phyloP scores from a whole-genome alignment of 92 coral and sea anemone genomes.

The Diadumene lineata region DNA sequence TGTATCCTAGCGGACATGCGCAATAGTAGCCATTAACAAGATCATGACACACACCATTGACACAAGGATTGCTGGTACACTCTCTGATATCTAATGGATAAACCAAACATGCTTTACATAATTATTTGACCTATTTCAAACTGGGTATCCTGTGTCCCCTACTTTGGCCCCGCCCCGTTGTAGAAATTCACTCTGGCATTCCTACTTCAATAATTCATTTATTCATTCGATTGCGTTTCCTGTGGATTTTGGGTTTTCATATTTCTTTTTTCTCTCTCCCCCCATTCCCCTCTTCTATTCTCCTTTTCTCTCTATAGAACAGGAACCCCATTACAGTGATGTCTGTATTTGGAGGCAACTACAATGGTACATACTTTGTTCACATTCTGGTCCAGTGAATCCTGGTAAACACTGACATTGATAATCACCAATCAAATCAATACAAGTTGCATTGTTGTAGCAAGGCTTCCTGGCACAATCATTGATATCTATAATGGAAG shows the following conservation, averaged over 20 bases:
- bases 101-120: neutral
- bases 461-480: neutral
- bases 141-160: neutral
- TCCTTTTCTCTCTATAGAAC: neutral
- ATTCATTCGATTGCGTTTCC: neutral
- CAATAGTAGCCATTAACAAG: neutral
- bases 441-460: conserved; percentile 6
- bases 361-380: neutral
- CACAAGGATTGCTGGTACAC: conserved; percentile 5
- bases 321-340: neutral
- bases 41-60: neutral
- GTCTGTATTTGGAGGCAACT: neutral
- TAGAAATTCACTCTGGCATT: neutral
- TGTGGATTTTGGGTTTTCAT: neutral
- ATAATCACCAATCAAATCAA: neutral
- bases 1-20: neutral
- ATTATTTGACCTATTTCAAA: neutral
- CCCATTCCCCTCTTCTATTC: neutral
- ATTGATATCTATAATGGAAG: neutral
- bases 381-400: conserved; percentile 11
- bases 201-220: neutral
- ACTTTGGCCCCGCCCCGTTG: no score
- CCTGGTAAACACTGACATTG: neutral
- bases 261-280: neutral
- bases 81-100: neutral